These are phyloP conservation scores for Caenorhabditis uteleia DNA, from an alignment of 2,888 invertebrate species.

Conservation along the genomic window DNA sequence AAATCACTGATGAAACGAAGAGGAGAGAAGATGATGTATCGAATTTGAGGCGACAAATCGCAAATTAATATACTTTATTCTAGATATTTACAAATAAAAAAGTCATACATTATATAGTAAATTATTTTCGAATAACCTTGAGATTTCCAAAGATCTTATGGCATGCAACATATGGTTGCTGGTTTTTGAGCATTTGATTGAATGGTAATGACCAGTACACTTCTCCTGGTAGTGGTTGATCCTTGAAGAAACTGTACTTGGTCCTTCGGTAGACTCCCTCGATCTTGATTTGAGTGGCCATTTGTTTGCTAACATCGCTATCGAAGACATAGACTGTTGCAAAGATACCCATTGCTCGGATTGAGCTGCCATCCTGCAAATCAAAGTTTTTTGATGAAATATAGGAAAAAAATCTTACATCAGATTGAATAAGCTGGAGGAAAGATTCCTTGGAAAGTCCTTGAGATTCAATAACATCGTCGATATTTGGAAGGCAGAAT, in stretches of 20 bases:
- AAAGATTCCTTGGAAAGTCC: conserved; percentile 65
- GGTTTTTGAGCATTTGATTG: conserved; percentile 66
- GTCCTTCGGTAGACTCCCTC: conserved; percentile 65
- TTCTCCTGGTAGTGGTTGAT: conserved; percentile 68
- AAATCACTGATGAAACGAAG: conserved; percentile 63
- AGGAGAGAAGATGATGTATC: conserved; percentile 37
- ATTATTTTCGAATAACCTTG: conserved; percentile 46
- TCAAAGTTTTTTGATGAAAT: not conserved
- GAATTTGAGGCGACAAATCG: conserved; percentile 9
- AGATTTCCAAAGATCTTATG: conserved; percentile 68
- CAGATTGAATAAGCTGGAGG: conserved; percentile 59
- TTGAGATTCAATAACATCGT: conserved; percentile 64
- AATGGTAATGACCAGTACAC: conserved; percentile 68
- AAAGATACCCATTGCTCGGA: conserved; percentile 66
- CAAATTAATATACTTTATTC: not conserved
- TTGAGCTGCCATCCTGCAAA: conserved; percentile 53
- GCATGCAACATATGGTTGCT: conserved; percentile 64
- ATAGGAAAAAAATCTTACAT: conserved; percentile 45
- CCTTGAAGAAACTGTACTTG: conserved; percentile 60
- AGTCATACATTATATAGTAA: too few relatives aligned
- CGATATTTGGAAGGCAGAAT: conserved; percentile 66
- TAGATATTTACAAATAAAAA: too few relatives aligned
- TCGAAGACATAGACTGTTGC: conserved; percentile 68
- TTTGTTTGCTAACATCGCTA: conserved; percentile 61
- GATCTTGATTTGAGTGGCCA: conserved; percentile 62